Evolutionary conservation across 2,888 invertebrate species (phyloP), one percentile per base, ranked within the genome.

Genomic region (Drosophila anomalata): DNA sequence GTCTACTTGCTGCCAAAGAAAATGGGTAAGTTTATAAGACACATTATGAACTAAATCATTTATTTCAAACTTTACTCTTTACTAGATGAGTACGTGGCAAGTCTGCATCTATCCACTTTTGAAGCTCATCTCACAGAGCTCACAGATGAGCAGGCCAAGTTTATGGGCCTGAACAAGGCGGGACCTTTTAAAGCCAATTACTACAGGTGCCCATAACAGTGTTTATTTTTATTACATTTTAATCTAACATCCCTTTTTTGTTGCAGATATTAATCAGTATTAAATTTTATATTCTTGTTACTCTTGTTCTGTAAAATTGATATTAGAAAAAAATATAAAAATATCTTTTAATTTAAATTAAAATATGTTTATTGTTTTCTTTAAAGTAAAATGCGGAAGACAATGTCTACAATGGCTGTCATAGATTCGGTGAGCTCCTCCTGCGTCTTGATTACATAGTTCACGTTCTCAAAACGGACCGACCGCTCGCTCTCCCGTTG

Each of bases 121-220:
- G 98, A 98, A 93, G 98, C 98, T 6, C 98, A 98, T 89, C 93
- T 99, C 77, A 98, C 98, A 0, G 98, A 99, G 91, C 93, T 99
- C 52, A 94, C 95, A 0, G 98, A 98, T 90, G 98, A 98, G 86
- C 98, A 99, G 92, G 97, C 98, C 17, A 98, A 98, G 91, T 99
- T 98, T 90, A 94, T 98, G 93, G 98, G 98, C 63, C 94, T 99
- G 42, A 97, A 97, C 91, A 98, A 98, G 93, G 97, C 97, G 39
- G 99, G 99, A 29, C 98, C 98, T 42, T 99, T 98, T 92, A 99
- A 99, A 92, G 98, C 98, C 56, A 98, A 98, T 92, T 98, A 98
- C 92, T 99, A 99, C 92, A 95, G 98, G 95, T 98, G 2, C 36
- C 7, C n/a, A n/a, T 36, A n/a, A 7, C 4, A 9, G 92, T 75